Conservation (phyloP, 1,140 invertebrate species). For the Caenorhabditis latens region DNA sequence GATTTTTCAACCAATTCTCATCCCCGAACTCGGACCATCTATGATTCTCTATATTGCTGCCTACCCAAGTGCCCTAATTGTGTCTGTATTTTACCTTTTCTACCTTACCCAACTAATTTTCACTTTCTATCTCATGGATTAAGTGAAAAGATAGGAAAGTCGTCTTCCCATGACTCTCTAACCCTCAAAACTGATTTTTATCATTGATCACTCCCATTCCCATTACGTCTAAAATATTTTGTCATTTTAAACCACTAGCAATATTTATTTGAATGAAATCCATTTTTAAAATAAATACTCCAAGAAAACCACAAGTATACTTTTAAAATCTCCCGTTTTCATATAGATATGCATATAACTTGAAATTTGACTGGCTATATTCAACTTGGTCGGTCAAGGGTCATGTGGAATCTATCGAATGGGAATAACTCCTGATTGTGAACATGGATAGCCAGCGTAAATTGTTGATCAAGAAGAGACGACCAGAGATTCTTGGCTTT, state of each 20-base stretch:
- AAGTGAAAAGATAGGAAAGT: too few species aligned
- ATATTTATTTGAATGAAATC: not conserved
- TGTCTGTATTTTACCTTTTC: too few species aligned
- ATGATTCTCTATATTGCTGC: too few species aligned
- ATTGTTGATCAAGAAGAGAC: slow-evolving; percentile 56
- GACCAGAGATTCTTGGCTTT: slow-evolving; percentile 49
- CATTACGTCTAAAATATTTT: too few species aligned
- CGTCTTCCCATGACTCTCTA: too few species aligned
- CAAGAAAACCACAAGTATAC: not conserved
- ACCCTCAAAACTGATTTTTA: too few species aligned
- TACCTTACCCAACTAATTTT: too few species aligned
- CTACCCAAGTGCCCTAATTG: too few species aligned
- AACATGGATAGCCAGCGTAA: slow-evolving; percentile 44
- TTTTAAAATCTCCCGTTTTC: not conserved
- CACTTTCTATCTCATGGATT: too few species aligned
- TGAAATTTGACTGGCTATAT: not conserved
- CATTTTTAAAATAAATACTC: not conserved
- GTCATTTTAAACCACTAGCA: not conserved
- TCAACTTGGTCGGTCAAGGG: not conserved
- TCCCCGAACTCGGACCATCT: too few species aligned
- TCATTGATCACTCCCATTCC: too few species aligned
- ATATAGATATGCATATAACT: not conserved
- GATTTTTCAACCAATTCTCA: too few species aligned
- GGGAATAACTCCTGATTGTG: slow-evolving; percentile 55
- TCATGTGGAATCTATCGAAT: slow-evolving; percentile 1